phyloP scores from a whole-genome alignment of 2,797 vertebrate genomes.

The Crenichthys baileyi region DNA sequence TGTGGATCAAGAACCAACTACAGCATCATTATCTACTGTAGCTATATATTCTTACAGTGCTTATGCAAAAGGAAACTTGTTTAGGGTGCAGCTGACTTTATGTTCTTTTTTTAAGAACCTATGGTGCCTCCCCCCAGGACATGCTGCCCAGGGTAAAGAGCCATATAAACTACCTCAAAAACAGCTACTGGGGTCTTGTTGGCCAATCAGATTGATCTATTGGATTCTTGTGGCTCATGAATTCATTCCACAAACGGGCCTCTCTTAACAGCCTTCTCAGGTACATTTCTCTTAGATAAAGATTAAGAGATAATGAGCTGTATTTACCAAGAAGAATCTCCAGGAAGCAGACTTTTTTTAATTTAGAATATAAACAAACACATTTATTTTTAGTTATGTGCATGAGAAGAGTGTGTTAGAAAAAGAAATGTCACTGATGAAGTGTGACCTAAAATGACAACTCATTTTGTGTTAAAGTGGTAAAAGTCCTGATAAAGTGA shows the following conservation, averaged over 20 bases:
- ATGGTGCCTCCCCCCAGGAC: neutral
- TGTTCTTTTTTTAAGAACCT: neutral
- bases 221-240: neutral
- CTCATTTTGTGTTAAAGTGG: conserved; percentile 14
- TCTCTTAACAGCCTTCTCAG: neutral
- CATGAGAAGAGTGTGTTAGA: neutral
- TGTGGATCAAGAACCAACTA: neutral
- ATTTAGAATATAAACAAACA: neutral
- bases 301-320: neutral
- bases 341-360: neutral
- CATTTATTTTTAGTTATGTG: conserved; percentile 40
- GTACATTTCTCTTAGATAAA: neutral
- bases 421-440: neutral
- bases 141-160: neutral
- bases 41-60: neutral
- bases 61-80: neutral
- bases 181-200: neutral
- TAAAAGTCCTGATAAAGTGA: neutral
- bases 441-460: neutral
- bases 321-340: too few relatives aligned
- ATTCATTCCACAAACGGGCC: too few relatives aligned
- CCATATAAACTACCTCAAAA: neutral
- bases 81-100: neutral
- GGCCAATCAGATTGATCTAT: neutral
- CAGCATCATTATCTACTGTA: neutral